A percentile compares a stretch with the other conserved stretches of the same genome.
These are phyloP conservation scores for Trichonephila inaurata DNA, from an alignment of 1,140 invertebrate species.

Conservation along the genomic window DNA sequence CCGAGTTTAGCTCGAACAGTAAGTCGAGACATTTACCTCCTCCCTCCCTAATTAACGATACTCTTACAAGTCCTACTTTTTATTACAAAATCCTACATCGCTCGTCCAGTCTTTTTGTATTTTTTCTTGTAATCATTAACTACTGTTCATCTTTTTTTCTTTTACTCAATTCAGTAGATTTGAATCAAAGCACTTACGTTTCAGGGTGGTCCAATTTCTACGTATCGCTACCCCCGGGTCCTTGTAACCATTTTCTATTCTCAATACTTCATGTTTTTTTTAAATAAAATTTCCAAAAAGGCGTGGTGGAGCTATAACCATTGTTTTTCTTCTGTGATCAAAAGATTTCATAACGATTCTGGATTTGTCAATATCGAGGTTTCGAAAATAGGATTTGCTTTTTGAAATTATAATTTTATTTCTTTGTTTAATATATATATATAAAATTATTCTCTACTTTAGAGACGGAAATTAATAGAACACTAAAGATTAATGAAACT, in stretches of 20 bases:
- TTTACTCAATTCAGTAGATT: slow-evolving; percentile 2
- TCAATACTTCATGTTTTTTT: neutral
- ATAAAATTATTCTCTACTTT: too few species aligned
- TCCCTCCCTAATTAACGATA: slow-evolving; percentile 43
- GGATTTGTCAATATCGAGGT: too few species aligned
- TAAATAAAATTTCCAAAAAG: neutral
- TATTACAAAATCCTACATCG: slow-evolving; percentile 17
- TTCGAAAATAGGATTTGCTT: too few species aligned
- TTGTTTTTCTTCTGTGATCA: too few species aligned
- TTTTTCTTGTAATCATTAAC: neutral
- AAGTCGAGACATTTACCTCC: slow-evolving; percentile 20
- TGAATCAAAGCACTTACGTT: neutral
- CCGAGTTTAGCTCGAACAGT: neutral
- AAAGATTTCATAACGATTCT: too few species aligned
- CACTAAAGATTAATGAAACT: too few species aligned
- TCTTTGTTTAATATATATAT: too few species aligned
- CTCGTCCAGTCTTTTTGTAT: neutral
- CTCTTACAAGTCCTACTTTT: slow-evolving; percentile 36
- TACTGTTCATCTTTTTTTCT: neutral
- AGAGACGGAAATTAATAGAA: too few species aligned
- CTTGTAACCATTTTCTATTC: neutral
- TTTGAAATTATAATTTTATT: too few species aligned
- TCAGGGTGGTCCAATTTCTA: slow-evolving; percentile 32
- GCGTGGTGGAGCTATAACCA: neutral
- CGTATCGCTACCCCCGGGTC: neutral